phyloP scores from a whole-genome alignment of 2,113 vertebrate species.

The Climacteris rufus region DNA sequence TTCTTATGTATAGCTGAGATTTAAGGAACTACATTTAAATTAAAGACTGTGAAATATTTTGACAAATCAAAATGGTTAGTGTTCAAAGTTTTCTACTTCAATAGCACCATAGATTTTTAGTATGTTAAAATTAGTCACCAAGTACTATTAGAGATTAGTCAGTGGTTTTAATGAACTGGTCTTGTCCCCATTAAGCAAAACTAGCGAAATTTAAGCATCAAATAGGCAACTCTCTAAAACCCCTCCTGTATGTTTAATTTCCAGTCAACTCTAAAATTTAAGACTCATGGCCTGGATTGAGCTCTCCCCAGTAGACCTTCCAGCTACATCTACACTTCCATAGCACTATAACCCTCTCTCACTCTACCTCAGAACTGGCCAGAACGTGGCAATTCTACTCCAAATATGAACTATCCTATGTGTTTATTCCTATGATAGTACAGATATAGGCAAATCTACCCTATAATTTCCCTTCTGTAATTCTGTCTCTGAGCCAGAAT shows the following conservation, averaged over 20 bases:
- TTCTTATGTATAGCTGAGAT: neutral
- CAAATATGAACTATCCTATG: neutral
- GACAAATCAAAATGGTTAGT: slow-evolving; percentile 26
- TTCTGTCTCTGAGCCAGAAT: neutral
- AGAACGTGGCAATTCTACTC: neutral
- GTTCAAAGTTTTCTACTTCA: slow-evolving; percentile 29
- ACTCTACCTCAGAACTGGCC: neutral
- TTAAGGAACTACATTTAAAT: slow-evolving; percentile 27
- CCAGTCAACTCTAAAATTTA: neutral
- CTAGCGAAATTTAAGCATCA: neutral
- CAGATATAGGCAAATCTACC: neutral
- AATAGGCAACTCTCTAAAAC: neutral
- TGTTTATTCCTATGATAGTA: neutral
- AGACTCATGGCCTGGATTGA: neutral
- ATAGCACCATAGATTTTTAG: neutral
- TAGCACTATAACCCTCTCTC: neutral
- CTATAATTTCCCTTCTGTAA: neutral
- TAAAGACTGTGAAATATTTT: slow-evolving; percentile 52
- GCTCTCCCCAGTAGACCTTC: neutral
- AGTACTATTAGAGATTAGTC: slow-evolving; percentile 12
- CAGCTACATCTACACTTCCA: neutral
- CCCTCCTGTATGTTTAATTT: neutral
- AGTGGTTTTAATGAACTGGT: neutral
- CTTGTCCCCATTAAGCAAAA: neutral
- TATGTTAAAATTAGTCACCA: neutral